Percentiles rank a stretch among this genome's conserved stretches.
Conservation (phyloP, 2,888 invertebrate species). For the Troides oblongomaculatus region DNA sequence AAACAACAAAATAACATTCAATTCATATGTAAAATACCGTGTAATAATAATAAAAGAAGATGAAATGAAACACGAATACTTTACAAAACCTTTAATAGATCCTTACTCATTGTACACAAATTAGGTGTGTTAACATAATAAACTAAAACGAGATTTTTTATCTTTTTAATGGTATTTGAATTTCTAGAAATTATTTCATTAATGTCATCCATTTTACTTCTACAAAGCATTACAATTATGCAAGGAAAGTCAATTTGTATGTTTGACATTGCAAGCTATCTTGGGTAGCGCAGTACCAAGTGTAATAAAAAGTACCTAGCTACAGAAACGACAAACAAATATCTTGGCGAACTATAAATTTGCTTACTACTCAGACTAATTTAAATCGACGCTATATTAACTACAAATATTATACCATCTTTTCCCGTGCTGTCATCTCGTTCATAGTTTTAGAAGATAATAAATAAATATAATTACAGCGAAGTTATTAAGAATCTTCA, state of each 20-base stretch:
- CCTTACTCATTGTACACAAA: slow-evolving; percentile 53
- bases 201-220: slow-evolving; percentile 42
- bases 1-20: neutral
- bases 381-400: slow-evolving; percentile 44
- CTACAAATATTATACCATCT: slow-evolving; percentile 40
- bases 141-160: slow-evolving; percentile 34
- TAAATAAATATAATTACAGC: neutral
- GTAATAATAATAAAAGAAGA: too few relatives aligned
- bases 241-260: slow-evolving; percentile 16
- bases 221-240: slow-evolving; percentile 48
- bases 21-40: neutral
- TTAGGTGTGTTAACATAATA: slow-evolving; percentile 32
- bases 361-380: slow-evolving; percentile 43
- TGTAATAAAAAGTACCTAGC: neutral
- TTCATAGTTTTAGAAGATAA: neutral
- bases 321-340: slow-evolving; percentile 16
- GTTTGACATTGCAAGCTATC: slow-evolving; percentile 12
- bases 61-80: slow-evolving; percentile 30
- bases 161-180: slow-evolving; percentile 33
- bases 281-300: neutral
- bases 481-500: neutral
- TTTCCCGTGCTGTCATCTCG: slow-evolving; percentile 30
- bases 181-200: slow-evolving; percentile 34
- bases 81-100: slow-evolving; percentile 55
- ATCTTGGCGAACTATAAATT: slow-evolving; percentile 31